phyloP scores from a whole-genome alignment of 2,888 invertebrate genomes.

The Athalia circularis region DNA sequence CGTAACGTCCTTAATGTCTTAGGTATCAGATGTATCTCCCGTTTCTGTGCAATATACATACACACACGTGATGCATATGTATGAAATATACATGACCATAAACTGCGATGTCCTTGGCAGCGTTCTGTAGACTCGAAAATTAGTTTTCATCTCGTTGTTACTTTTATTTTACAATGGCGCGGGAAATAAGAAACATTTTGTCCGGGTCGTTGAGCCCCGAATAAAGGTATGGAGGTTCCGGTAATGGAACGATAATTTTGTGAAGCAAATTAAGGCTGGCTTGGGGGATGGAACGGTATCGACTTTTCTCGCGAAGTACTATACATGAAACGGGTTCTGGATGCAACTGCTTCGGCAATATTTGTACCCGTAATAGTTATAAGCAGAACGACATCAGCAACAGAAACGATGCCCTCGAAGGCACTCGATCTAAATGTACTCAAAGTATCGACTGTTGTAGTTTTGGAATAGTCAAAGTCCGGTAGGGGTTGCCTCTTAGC shows the following conservation, averaged over 20 bases:
- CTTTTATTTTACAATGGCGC: not conserved
- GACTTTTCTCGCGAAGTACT: not conserved
- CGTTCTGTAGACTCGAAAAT: not conserved
- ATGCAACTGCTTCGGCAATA: not conserved
- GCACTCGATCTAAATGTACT: not conserved
- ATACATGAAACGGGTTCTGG: not conserved
- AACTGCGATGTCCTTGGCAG: not conserved
- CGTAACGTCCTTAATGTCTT: not conserved
- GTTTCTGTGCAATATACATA: slow-evolving; percentile 14
- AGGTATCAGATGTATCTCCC: not conserved
- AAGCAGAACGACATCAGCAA: no score
- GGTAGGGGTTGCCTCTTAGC: slow-evolving; percentile 37
- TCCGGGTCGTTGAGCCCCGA: no score
- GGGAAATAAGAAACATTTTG: not conserved
- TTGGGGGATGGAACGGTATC: not conserved
- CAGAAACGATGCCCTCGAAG: not conserved
- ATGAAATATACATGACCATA: not conserved
- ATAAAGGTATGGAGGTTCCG: not conserved
- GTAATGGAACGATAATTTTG: no score
- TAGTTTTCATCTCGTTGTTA: slow-evolving; percentile 8
- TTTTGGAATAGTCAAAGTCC: slow-evolving; percentile 42
- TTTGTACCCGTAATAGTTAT: not conserved
- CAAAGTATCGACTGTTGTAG: slow-evolving; percentile 7
- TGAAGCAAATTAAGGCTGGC: no score
- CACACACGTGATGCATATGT: slow-evolving; percentile 24